Conservation (phyloP, 2,113 vertebrate species). For the Phainopepla nitens region DNA sequence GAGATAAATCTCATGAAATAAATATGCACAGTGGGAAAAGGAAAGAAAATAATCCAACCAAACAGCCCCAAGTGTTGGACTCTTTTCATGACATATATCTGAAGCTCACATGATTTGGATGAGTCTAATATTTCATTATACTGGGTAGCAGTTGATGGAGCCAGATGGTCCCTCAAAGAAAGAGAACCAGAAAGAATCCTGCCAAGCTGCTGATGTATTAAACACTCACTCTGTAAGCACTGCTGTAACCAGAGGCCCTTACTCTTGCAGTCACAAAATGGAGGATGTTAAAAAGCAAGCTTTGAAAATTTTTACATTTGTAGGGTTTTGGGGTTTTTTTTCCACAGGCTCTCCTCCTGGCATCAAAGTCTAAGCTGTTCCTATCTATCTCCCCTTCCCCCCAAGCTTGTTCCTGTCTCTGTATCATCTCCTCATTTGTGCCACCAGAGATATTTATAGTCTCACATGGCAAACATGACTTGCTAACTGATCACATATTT, state of each 20-base stretch:
- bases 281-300: not conserved
- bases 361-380: not conserved
- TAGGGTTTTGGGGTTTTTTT: not conserved
- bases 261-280: not conserved
- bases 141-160: not conserved
- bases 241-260: not conserved
- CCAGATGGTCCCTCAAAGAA: conserved; percentile 38
- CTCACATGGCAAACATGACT: not conserved
- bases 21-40: not conserved
- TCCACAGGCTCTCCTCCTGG: not conserved
- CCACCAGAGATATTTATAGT: not conserved
- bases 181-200: not conserved
- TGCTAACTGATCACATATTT: not conserved
- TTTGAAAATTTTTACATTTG: not conserved
- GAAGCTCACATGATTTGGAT: conserved; percentile 41
- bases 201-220: conserved; percentile 39
- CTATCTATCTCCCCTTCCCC: not conserved
- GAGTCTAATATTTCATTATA: not conserved
- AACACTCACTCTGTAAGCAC: not conserved
- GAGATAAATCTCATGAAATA: conserved; percentile 4
- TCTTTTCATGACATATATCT: conserved; percentile 5
- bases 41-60: not conserved
- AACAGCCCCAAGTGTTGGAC: not conserved
- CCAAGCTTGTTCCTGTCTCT: not conserved
- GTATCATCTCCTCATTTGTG: not conserved